These are phyloP conservation scores for Pantelozetes paolii DNA, from an alignment of 2,888 invertebrate species.

Conservation along the genomic window DNA sequence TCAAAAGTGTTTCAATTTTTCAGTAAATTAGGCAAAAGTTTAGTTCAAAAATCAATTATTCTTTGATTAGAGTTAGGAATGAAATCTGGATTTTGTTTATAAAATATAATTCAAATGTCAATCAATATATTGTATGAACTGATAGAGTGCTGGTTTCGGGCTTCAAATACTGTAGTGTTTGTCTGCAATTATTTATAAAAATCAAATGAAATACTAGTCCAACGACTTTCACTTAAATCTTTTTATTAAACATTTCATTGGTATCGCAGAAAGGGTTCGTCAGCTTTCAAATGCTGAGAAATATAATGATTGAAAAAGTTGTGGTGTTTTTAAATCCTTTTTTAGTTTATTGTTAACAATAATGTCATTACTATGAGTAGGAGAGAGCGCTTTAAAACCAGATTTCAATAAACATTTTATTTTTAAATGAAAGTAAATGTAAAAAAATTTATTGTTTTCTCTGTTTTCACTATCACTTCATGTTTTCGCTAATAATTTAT, in stretches of 20 bases:
- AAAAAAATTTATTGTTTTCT: background rate
- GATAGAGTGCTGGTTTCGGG: slow-evolving; percentile 1
- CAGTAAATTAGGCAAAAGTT: background rate
- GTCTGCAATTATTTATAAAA: background rate
- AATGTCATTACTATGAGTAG: slow-evolving; percentile 34
- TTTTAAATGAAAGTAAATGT: background rate
- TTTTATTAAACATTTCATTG: background rate
- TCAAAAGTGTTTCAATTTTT: background rate
- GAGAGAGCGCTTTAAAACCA: slow-evolving; percentile 5
- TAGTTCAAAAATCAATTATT: background rate
- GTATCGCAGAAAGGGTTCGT: background rate
- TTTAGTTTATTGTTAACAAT: slow-evolving; percentile 11
- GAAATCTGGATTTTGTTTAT: slow-evolving; percentile 2
- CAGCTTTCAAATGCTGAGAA: background rate
- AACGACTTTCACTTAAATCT: slow-evolving; percentile 6
- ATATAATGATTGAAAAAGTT: background rate
- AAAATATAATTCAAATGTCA: slow-evolving; percentile 21
- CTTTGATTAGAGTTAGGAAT: background rate
- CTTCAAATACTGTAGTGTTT: background rate
- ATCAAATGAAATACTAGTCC: slow-evolving; percentile 7
- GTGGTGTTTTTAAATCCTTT: slow-evolving; percentile 23
- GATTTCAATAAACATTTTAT: background rate
- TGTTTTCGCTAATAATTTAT: too few relatives aligned
- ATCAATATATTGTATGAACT: background rate
- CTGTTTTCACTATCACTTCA: background rate